A percentile compares a stretch with the other conserved stretches of the same genome.
Conservation (phyloP, 1,140 invertebrate genomes). For the Neotoxoptera formosana region DNA sequence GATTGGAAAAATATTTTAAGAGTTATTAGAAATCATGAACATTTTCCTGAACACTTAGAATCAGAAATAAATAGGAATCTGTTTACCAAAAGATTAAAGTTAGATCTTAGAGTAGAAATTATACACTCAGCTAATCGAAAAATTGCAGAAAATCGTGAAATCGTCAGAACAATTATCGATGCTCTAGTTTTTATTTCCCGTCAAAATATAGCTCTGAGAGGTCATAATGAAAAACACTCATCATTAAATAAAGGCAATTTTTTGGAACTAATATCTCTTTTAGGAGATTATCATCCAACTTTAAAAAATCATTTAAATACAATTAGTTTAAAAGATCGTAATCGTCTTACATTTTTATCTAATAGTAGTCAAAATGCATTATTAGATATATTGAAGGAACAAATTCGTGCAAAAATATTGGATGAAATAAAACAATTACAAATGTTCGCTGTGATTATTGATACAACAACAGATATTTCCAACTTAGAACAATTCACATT, state of each 20-base stretch:
- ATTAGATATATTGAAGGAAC: neutral
- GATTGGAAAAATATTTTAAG: neutral
- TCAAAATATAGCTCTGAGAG: neutral
- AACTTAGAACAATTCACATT: neutral
- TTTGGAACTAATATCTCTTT: neutral
- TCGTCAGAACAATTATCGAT: too few species aligned
- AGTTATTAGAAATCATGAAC: neutral
- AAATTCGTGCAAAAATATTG: neutral
- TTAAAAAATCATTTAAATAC: neutral
- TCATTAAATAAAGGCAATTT: neutral
- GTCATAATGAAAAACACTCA: neutral
- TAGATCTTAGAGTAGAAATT: neutral
- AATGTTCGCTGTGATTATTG: neutral
- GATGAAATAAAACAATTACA: neutral
- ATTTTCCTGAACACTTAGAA: neutral
- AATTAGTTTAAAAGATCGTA: neutral
- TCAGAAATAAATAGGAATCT: slow-evolving; percentile 8
- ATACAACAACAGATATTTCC: neutral
- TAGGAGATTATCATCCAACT: neutral
- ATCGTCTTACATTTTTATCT: slow-evolving; percentile 19
- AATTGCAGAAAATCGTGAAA: neutral
- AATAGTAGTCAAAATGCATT: neutral
- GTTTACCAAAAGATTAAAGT: neutral
- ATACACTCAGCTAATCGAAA: neutral
- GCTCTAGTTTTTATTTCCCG: neutral